Percentiles rank a stretch among this genome's conserved stretches.
These are phyloP conservation scores for Nothoprocta perdicaria DNA, from an alignment of 2,113 vertebrate genomes.

Conservation along the genomic window DNA sequence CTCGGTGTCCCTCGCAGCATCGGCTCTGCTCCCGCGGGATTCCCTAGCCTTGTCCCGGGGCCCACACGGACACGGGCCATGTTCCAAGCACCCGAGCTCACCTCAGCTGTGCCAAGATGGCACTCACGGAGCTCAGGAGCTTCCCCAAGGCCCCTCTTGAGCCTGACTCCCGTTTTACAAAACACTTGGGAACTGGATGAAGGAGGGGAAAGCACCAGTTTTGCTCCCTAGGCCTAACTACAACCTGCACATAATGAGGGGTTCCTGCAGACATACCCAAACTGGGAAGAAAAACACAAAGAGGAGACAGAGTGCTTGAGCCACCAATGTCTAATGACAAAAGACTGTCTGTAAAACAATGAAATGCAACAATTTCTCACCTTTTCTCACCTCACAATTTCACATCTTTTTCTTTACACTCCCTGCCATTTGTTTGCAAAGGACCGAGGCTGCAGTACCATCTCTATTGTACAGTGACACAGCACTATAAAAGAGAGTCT, in stretches of 20 bases:
- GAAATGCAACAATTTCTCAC: background rate
- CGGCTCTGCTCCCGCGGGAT: background rate
- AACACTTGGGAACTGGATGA: background rate
- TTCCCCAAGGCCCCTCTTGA: background rate
- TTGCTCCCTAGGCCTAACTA: background rate
- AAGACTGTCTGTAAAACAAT: background rate
- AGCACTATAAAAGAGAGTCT: background rate
- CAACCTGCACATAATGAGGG: background rate
- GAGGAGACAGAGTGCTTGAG: background rate
- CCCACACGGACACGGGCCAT: too few relatives aligned
- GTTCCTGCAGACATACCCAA: background rate
- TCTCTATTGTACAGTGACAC: too few relatives aligned
- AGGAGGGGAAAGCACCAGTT: background rate
- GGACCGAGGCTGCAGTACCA: background rate
- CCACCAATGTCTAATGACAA: background rate
- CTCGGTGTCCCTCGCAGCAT: background rate
- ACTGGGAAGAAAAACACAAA: fast-evolving
- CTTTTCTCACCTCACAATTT: too few relatives aligned
- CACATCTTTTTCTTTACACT: background rate
- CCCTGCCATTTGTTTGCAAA: background rate
- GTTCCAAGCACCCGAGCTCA: too few relatives aligned
- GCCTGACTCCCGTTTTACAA: background rate
- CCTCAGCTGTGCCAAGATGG: background rate
- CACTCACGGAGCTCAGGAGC: fast-evolving
- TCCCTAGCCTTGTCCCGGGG: background rate